These are phyloP conservation scores for Drosophila longiperda DNA, from an alignment of 2,888 invertebrate genomes.

Conservation along the genomic window DNA sequence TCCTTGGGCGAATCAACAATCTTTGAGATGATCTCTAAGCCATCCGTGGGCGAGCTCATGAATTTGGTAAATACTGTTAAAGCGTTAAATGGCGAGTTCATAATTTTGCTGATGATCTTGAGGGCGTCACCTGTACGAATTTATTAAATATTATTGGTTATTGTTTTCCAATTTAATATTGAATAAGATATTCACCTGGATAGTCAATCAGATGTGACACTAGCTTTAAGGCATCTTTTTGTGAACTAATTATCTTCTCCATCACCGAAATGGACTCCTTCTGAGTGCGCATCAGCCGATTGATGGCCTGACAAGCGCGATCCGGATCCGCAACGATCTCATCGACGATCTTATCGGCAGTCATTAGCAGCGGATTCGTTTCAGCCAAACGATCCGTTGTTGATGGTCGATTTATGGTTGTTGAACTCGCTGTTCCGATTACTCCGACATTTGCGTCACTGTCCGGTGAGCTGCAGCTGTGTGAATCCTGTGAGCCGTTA, in stretches of 20 bases:
- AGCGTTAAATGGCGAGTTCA: conserved; percentile 85
- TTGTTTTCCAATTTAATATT: neutral
- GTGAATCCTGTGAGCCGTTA: conserved; percentile 78
- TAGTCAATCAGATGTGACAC: conserved; percentile 84
- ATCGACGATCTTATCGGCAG: conserved; percentile 83
- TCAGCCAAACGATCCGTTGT: conserved; percentile 44
- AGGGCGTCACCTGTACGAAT: conserved; percentile 81
- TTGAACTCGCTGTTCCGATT: conserved; percentile 47
- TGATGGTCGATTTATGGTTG: conserved; percentile 38
- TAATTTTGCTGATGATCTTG: conserved; percentile 85
- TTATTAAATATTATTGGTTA: neutral
- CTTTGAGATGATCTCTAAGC: conserved; percentile 85
- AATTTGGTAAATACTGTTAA: conserved; percentile 85
- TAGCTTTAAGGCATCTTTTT: conserved; percentile 84
- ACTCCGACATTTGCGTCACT: conserved; percentile 59
- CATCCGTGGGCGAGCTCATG: conserved; percentile 85
- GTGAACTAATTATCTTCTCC: conserved; percentile 84
- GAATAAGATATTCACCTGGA: conserved; percentile 75
- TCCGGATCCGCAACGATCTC: conserved; percentile 84
- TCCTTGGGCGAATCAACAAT: conserved; percentile 85
- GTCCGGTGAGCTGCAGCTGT: conserved; percentile 83
- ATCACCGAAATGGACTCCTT: conserved; percentile 82
- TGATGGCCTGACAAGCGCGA: conserved; percentile 83
- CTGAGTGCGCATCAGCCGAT: conserved; percentile 83
- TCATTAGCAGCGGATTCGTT: conserved; percentile 77